These are phyloP conservation scores for Crocidura indochinensis DNA, from an alignment of 2,797 vertebrate genomes.

Conservation along the genomic window DNA sequence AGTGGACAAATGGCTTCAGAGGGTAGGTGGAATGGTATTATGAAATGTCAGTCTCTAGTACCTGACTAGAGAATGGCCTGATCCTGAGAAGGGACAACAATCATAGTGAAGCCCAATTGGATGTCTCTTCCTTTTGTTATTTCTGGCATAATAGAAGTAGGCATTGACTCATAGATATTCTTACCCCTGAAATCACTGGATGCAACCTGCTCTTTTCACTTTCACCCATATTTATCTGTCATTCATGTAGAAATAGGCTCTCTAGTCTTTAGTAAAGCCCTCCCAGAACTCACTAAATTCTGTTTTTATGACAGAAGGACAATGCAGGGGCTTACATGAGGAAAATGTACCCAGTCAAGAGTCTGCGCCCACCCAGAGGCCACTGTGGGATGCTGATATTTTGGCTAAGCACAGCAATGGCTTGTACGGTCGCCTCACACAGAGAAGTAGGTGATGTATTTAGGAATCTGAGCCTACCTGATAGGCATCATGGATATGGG, in stretches of 20 bases:
- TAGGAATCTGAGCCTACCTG: constrained; percentile 92
- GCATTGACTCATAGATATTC: neutral
- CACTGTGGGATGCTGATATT: constrained; percentile 95
- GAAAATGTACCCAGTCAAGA: constrained; percentile 99
- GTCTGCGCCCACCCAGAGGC: constrained; percentile 96
- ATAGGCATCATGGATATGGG: constrained; percentile 99
- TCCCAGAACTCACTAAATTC: neutral
- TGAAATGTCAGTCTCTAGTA: neutral
- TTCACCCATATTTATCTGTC: neutral
- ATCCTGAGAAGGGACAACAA: neutral
- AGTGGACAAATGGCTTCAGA: neutral
- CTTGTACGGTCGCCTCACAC: constrained; percentile 97
- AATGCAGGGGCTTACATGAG: constrained; percentile 93
- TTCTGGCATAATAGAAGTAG: neutral
- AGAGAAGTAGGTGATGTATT: constrained; percentile 97
- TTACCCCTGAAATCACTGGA: neutral
- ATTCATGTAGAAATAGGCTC: neutral
- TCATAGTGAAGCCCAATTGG: neutral
- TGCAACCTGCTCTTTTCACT: neutral
- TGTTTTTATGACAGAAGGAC: neutral
- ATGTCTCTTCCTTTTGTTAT: neutral
- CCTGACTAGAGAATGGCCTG: neutral
- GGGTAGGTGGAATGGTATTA: neutral
- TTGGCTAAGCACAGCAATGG: constrained; percentile 97
- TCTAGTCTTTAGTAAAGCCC: constrained; percentile 3